Percentiles rank a stretch among this genome's conserved stretches.
These are phyloP conservation scores for Hipparchia semele DNA, from an alignment of 2,888 invertebrate species.

Conservation along the genomic window DNA sequence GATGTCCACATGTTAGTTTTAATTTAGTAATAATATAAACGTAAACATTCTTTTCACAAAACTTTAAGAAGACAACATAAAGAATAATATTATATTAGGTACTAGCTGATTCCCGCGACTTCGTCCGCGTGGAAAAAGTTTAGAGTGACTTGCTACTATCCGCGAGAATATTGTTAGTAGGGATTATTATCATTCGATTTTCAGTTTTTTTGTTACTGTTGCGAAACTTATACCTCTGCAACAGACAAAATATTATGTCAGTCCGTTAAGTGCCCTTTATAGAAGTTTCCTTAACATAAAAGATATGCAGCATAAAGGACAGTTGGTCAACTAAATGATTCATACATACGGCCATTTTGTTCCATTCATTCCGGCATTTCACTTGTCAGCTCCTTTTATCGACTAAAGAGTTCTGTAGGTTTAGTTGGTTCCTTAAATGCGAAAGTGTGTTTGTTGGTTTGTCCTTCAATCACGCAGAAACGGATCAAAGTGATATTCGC, in stretches of 20 bases:
- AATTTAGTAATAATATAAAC: not conserved
- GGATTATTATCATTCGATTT: too few species aligned
- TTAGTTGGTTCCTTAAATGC: not conserved
- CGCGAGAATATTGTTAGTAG: too few species aligned
- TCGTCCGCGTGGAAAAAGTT: too few species aligned
- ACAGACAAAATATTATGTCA: too few species aligned
- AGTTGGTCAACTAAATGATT: constrained; percentile 44
- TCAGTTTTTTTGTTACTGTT: not conserved
- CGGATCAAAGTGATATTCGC: too few species aligned
- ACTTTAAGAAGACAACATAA: too few species aligned
- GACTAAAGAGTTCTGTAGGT: not conserved
- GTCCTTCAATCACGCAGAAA: too few species aligned
- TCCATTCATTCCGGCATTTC: constrained; percentile 49
- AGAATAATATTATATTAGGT: too few species aligned
- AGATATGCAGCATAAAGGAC: constrained; percentile 5
- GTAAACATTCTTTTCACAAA: too few species aligned
- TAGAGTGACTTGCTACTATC: too few species aligned
- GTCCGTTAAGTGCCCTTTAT: constrained; percentile 17
- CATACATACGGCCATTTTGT: constrained; percentile 48
- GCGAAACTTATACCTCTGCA: not conserved
- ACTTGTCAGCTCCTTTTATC: constrained; percentile 22
- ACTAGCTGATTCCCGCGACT: too few species aligned
- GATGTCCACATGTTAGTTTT: constrained; percentile 3
- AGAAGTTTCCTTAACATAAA: constrained; percentile 18
- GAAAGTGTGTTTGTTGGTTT: too few species aligned